A percentile compares a stretch with the other conserved stretches of the same genome.
Evolutionary conservation across 2,113 vertebrate species (phyloP).

Genomic region (Acanthochromis polyacanthus): DNA sequence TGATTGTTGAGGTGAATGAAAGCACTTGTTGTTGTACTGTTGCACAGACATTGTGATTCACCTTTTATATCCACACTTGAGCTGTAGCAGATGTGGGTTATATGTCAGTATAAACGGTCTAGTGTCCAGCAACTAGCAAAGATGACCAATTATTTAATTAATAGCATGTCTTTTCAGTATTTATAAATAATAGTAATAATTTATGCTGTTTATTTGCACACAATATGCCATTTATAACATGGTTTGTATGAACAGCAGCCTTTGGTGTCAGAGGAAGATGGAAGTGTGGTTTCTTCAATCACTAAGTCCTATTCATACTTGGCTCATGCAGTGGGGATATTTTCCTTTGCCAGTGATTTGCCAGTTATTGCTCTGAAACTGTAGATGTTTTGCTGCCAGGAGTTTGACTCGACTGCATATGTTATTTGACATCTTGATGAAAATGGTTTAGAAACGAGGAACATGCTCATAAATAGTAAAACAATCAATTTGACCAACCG

Average conservation of each 20-base stretch:
- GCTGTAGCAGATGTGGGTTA: neutral
- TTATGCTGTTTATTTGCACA: neutral
- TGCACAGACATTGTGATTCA: neutral
- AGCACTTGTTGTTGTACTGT: neutral
- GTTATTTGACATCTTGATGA: conserved; percentile 63
- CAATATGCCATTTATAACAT: neutral
- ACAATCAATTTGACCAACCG: conserved; percentile 37
- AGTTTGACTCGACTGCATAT: conserved; percentile 42
- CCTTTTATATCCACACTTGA: neutral
- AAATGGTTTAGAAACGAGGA: conserved; percentile 32
- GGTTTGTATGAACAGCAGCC: neutral
- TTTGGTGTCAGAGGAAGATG: neutral
- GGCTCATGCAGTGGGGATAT: conserved; percentile 13
- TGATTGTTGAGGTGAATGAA: too few species aligned
- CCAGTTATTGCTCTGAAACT: conserved; percentile 32
- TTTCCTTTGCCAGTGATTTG: conserved; percentile 29
- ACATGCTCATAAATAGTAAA: conserved; percentile 23
- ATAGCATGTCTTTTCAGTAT: neutral
- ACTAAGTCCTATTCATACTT: conserved; percentile 15
- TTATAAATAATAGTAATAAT: neutral
- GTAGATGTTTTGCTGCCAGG: conserved; percentile 26
- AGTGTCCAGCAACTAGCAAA: too few species aligned
- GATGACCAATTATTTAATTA: neutral
- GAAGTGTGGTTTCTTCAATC: too few species aligned
- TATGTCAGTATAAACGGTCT: neutral